Base-by-base conservation (phyloP, 2,113 vertebrate genomes). In the Triplophysa dalaica region DNA sequence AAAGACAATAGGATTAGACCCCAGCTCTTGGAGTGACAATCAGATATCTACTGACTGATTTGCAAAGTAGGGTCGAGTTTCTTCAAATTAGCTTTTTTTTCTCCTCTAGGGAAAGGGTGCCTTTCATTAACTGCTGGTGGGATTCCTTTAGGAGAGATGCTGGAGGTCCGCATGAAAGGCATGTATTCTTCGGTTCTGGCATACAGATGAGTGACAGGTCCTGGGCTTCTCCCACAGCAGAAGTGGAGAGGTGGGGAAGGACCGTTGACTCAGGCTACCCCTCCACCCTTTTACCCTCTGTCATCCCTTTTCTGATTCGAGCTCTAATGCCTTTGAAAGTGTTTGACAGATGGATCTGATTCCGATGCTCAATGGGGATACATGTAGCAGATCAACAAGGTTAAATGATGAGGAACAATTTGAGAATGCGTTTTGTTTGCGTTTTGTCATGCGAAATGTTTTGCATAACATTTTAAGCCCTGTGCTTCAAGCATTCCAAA, bases 1-100 rank as follows among this genome's bases (percentile, higher is more conserved):
- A 93, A 91, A 90, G 87, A 93, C 92, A 94, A 94, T 94, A 94
- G 94, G 91, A 93, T 94, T 94, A 93, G 87, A 78, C 85, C 88
- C 75, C 66, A 66, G 83, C 89, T 88, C 89, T 81, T 83, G 86
- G 87, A 91, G 87, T 89, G 90, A 93, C 91, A 93, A 91, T 92
- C 90, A 90, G 91, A 89, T 90, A 90, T 92, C 92, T 87, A 90
- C 87, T 90, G 88, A 91, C 87, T 90, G 91, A 91, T 92, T 91
- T 91, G 87, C 86, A 89, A 90, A 91, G 88, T 88, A 86, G 90
- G 84, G 62, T 82, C 80, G 86, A 86, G 88, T 90, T 88, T 89
- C 82, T 87, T 88, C 79, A 90, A 61, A 90, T 86, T 85, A 84
- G 87, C 89, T 91, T 89, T 89, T 89, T 89, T 88, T 90, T 86